Evolutionary conservation across 35 echinoderm and acorn worm genomes (phyloP).

Genomic region (Antedon bifida): DNA sequence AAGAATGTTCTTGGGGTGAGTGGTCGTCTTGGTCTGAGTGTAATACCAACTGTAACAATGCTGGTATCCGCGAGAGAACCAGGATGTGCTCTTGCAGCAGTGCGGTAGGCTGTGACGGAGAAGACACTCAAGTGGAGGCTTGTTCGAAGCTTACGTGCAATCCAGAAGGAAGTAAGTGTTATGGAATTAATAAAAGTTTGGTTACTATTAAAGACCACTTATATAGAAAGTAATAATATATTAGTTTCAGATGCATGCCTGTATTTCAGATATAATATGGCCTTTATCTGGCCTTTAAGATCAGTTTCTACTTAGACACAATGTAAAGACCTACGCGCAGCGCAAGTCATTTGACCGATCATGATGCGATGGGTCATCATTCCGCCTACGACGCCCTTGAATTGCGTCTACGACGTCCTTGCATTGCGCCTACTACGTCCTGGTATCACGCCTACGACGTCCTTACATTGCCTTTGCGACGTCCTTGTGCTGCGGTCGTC

Average conservation of each 20-base stretch:
- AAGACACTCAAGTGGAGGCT: constrained; percentile 7
- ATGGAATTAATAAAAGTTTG: neutral
- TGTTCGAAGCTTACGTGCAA: constrained; percentile 17
- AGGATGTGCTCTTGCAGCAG: constrained; percentile 9
- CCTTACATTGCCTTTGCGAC: too few relatives aligned
- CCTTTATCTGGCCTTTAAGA: too few relatives aligned
- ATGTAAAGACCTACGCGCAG: too few relatives aligned
- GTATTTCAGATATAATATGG: too few relatives aligned
- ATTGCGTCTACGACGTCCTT: too few relatives aligned
- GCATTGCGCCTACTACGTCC: too few relatives aligned
- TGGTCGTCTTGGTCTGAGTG: constrained; percentile 30
- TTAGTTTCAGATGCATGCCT: neutral
- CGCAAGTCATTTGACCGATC: too few relatives aligned
- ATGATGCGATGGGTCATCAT: too few relatives aligned
- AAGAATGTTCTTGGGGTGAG: constrained; percentile 18
- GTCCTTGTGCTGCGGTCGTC: too few relatives aligned
- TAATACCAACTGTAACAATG: constrained; percentile 29
- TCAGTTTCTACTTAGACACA: too few relatives aligned
- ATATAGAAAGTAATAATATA: neutral
- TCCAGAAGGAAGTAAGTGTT: constrained; percentile 36
- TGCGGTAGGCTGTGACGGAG: constrained; percentile 14
- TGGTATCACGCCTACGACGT: too few relatives aligned
- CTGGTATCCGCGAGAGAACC: constrained; percentile 6
- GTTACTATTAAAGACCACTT: neutral
- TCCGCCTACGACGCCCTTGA: too few relatives aligned